Evolutionary conservation across 2,113 vertebrate genomes (phyloP).

Genomic region (Clarias magur): DNA sequence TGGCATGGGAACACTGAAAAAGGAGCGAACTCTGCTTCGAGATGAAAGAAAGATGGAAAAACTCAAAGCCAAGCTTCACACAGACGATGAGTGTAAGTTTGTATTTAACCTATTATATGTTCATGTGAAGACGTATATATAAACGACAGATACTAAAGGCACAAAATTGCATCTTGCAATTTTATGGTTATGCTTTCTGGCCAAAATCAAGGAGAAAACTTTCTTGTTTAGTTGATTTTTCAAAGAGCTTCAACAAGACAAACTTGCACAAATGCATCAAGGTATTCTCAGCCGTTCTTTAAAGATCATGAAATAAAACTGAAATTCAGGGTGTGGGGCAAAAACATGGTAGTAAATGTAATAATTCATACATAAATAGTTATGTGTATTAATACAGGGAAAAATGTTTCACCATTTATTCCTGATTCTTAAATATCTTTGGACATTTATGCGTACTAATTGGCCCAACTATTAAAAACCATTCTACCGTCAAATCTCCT

Average conservation of each 20-base stretch:
- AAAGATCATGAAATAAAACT: not conserved
- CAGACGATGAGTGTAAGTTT: conserved; percentile 93
- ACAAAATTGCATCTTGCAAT: not conserved
- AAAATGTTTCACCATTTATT: not conserved
- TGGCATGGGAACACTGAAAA: conserved; percentile 87
- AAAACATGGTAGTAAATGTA: not conserved
- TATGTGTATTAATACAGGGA: not conserved
- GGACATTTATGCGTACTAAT: not conserved
- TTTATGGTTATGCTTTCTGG: not conserved
- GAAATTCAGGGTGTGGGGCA: not conserved
- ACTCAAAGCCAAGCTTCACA: conserved; percentile 98
- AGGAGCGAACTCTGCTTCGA: conserved; percentile 87
- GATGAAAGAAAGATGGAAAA: conserved; percentile 99
- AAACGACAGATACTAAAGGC: not conserved
- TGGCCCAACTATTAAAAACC: not conserved
- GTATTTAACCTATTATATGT: not conserved
- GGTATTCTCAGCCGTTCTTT: not conserved
- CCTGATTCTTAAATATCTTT: no score
- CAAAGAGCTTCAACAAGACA: not conserved
- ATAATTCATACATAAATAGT: not conserved
- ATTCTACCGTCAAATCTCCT: not conserved
- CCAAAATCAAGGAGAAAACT: not conserved
- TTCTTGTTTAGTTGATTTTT: not conserved
- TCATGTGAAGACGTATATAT: not conserved
- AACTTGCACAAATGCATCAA: not conserved